Evolutionary conservation across 2,113 vertebrate genomes (phyloP), one percentile per base, ranked within the genome.

Genomic region (Channa argus): DNA sequence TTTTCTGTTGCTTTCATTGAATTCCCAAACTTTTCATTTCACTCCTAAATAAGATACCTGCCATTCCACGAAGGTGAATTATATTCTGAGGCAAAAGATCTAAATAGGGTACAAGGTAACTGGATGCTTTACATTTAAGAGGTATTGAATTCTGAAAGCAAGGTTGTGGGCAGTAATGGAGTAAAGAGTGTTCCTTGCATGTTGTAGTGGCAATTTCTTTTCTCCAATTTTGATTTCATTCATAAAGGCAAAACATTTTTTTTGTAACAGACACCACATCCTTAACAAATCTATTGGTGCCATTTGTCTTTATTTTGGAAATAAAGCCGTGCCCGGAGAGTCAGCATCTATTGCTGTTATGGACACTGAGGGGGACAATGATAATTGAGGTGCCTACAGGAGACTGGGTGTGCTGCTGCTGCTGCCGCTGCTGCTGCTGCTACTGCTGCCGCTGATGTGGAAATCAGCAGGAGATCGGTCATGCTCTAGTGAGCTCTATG

Each of bases 391-490:
- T 24, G 2, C 46, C 38, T 59, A 8, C 63, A 61, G 83, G 36
- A 12, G 63, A 47, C 53, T 14, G 46, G 45, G 50, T 64, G 50
- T 64, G 63, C 52, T 47, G 52, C 33, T 15, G 38, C 44, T 7
- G n/a, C 37, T 36, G 39, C 59, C n/a, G 63, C 52, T 47, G 52
- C 33, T 15, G 33, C 44, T 7, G n/a, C 37, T 36, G 39, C 59
- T 24, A 1, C 24, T 24, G 24, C 24, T 24, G 24, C 24, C 24
- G 24, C 24, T 24, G 83, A 52, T 56, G 74, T 58, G 43, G 43
- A 50, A 58, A 72, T 62, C 88, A 73, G 78, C 65, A 13, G 75
- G 78, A 54, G 64, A 65, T 73, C 52, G 14, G 76, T 75, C 65
- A 49, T 34, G 76, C 70, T 74, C 76, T 46, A 66, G 46, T 43